phyloP scores from a whole-genome alignment of 2,113 vertebrate genomes.

The Microcebus murinus region DNA sequence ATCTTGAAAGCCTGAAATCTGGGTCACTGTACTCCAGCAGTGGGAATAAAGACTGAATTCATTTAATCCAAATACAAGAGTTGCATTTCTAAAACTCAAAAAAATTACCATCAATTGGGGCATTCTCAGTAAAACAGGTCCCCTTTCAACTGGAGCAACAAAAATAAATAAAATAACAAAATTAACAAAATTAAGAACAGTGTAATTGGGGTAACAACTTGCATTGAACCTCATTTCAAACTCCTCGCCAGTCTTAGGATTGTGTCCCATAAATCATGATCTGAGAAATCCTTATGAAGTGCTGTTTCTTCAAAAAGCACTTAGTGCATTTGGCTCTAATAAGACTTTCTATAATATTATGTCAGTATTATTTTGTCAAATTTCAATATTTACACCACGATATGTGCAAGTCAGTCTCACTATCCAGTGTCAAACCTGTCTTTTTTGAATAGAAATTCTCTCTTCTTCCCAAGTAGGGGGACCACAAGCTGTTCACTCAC shows the following conservation, averaged over 20 bases:
- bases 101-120: background rate
- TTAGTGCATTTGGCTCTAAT: background rate
- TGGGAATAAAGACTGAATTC: background rate
- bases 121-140: background rate
- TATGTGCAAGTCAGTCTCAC: background rate
- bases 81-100: background rate
- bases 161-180: conserved; percentile 2
- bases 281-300: background rate
- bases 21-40: background rate
- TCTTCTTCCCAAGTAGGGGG: background rate
- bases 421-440: background rate
- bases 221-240: background rate
- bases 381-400: background rate
- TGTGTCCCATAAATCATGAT: background rate
- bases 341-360: background rate
- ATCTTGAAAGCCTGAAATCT: conserved; percentile 4
- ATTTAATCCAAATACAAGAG: background rate
- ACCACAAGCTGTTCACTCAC: background rate
- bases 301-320: background rate
- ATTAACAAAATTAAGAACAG: background rate
- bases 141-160: background rate
- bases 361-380: background rate
- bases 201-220: background rate
- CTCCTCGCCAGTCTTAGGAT: background rate
- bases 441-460: background rate